These are phyloP conservation scores for Stigmatopora argus DNA, from an alignment of 2,113 vertebrate species.

Conservation along the genomic window DNA sequence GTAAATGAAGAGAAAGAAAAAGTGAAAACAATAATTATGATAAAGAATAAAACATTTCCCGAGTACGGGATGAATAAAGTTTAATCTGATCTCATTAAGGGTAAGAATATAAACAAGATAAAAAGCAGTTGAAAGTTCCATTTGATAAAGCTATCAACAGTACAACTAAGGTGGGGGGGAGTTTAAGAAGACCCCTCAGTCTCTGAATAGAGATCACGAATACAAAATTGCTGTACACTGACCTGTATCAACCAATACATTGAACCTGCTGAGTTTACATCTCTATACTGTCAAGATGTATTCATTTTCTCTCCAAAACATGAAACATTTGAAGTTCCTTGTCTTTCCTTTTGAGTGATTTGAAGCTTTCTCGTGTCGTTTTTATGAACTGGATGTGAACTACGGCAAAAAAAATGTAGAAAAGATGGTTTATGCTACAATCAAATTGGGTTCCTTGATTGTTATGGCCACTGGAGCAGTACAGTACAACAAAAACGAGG, in stretches of 20 bases:
- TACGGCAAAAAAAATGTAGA: constrained; percentile 45
- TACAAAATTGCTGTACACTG: constrained; percentile 41
- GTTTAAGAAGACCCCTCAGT: too few species aligned
- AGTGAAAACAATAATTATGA: not conserved
- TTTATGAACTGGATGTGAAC: constrained; percentile 44
- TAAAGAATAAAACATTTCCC: constrained; percentile 14
- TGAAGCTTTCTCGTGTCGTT: constrained; percentile 51
- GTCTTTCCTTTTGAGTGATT: constrained; percentile 59
- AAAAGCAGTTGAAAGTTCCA: not conserved
- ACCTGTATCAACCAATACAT: constrained; percentile 38
- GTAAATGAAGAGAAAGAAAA: constrained; percentile 20
- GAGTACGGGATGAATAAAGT: not conserved
- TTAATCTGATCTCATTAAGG: constrained; percentile 9
- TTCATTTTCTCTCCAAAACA: constrained; percentile 15
- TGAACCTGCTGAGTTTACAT: constrained; percentile 29
- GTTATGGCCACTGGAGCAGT: constrained; percentile 46
- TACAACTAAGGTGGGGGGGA: too few species aligned
- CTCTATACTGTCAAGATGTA: constrained; percentile 41
- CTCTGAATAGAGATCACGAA: constrained; percentile 3
- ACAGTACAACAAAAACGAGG: constrained; percentile 14
- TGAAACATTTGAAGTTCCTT: constrained; percentile 56
- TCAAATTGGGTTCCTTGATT: constrained; percentile 41
- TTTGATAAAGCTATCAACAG: too few species aligned
- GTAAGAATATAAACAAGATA: constrained; percentile 13
- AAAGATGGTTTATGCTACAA: constrained; percentile 37